A percentile compares a stretch with the other conserved stretches of the same genome.
Conservation (phyloP, 2,888 invertebrate genomes). For the Beris morrisii region DNA sequence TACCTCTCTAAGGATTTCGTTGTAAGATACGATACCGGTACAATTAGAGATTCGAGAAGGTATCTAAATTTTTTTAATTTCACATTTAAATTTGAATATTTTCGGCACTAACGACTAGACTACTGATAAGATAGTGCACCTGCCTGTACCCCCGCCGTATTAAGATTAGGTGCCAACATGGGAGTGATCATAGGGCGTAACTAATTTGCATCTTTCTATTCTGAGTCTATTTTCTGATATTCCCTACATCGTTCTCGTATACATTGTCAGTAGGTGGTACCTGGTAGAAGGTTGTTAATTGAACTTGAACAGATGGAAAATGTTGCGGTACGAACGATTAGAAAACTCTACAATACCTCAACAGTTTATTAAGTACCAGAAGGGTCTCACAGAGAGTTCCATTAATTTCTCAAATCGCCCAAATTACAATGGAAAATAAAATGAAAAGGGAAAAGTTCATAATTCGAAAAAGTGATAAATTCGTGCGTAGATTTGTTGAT, state of each 20-base stretch:
- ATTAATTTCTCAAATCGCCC: constrained; percentile 8
- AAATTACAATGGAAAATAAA: not conserved
- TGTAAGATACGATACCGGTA: too few species aligned
- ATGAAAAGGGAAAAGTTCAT: constrained; percentile 5
- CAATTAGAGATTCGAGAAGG: too few species aligned
- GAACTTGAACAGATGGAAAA: constrained; percentile 12
- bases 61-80: too few species aligned
- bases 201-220: constrained; percentile 15
- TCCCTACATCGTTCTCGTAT: not conserved
- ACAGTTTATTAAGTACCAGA: not conserved
- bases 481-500: constrained; percentile 20
- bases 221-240: constrained; percentile 1
- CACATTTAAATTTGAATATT: too few species aligned
- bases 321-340: not conserved
- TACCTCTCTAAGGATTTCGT: too few species aligned
- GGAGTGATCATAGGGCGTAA: constrained; percentile 1
- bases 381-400: constrained; percentile 6
- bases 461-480: constrained; percentile 20
- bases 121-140: too few species aligned
- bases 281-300: constrained; percentile 10
- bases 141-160: too few species aligned
- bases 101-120: too few species aligned
- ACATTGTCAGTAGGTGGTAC: constrained; percentile 3
- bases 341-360: too few species aligned
- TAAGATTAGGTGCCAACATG: too few species aligned